These are phyloP conservation scores for Discoglossus pictus DNA, from an alignment of 2,797 vertebrate genomes.

Conservation along the genomic window DNA sequence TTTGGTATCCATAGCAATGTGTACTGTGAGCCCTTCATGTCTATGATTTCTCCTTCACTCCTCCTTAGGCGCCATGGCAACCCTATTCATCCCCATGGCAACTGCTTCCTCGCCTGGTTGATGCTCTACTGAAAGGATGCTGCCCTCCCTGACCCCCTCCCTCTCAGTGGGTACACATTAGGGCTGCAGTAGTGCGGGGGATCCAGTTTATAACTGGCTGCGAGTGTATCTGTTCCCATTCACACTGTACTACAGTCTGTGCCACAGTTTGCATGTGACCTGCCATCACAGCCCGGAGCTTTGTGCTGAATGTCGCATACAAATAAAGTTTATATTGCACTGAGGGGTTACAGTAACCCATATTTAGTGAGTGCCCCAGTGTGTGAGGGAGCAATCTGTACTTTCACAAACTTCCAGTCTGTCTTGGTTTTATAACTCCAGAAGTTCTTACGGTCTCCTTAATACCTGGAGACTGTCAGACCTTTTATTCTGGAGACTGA, in stretches of 20 bases:
- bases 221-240: background rate
- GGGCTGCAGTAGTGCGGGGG: conserved; percentile 46
- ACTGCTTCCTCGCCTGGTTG: conserved; percentile 42
- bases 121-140: conserved; percentile 18
- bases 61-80: conserved; percentile 67
- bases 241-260: conserved; percentile 3
- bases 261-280: background rate
- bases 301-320: conserved; percentile 28
- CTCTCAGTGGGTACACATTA: conserved; percentile 41
- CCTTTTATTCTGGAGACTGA: no score
- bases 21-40: conserved; percentile 20
- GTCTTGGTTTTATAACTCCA: no score
- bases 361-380: background rate
- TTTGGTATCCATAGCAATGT: conserved; percentile 37
- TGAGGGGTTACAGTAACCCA: background rate
- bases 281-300: background rate
- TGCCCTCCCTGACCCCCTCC: conserved; percentile 15
- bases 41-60: conserved; percentile 55
- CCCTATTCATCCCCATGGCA: conserved; percentile 52
- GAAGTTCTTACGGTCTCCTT: no score
- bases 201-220: conserved; percentile 32
- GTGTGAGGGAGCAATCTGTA: no score
- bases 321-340: conserved; percentile 12
- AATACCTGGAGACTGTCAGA: no score
- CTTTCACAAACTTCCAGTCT: no score